These are phyloP conservation scores for Caprella mutica DNA, from an alignment of 2,888 invertebrate species.

Conservation along the genomic window DNA sequence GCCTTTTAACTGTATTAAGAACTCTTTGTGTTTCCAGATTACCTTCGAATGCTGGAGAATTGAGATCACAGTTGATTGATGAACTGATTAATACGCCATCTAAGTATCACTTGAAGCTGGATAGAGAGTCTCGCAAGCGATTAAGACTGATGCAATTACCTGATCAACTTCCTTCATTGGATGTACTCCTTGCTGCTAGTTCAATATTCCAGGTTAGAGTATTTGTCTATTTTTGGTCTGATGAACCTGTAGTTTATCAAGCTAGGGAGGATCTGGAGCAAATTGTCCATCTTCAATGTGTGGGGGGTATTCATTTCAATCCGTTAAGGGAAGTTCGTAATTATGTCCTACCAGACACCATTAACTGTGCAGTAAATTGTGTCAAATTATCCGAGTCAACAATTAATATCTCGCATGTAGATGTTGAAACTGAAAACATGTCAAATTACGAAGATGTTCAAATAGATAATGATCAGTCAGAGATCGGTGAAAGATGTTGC, in stretches of 20 bases:
- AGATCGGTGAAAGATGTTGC: too few relatives aligned
- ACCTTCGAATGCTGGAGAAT: neutral
- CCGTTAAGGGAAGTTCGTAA: neutral
- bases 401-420: too few relatives aligned
- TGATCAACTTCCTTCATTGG: neutral
- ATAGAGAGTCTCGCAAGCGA: neutral
- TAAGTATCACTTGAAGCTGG: neutral
- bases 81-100: neutral
- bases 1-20: neutral
- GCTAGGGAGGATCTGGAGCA: neutral
- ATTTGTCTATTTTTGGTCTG: neutral
- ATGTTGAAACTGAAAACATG: too few relatives aligned
- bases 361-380: neutral
- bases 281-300: neutral
- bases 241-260: neutral
- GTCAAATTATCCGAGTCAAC: too few relatives aligned
- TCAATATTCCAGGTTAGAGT: neutral
- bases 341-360: neutral
- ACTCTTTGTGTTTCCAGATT: neutral
- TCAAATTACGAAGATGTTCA: too few relatives aligned
- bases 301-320: neutral
- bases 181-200: neutral
- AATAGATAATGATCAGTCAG: too few relatives aligned
- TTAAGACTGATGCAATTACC: neutral
- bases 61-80: neutral